phyloP scores from a whole-genome alignment of 2,888 invertebrate species.

The Aphodius sticticus region DNA sequence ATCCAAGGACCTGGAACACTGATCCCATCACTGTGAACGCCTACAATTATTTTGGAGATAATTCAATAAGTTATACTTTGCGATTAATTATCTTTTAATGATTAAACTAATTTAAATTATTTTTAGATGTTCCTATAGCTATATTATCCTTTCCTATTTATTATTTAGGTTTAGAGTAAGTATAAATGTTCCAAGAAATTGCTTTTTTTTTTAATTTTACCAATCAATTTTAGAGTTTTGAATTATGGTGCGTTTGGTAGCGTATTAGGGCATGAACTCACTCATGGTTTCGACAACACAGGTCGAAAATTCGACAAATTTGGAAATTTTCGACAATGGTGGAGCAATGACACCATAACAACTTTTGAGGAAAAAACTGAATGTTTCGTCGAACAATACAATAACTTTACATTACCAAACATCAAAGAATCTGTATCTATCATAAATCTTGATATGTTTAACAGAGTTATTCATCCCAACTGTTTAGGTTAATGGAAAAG shows the following conservation, averaged over 20 bases:
- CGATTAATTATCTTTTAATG: not conserved
- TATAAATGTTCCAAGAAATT: constrained; percentile 46
- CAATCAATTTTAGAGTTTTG: constrained; percentile 68
- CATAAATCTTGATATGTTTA: not conserved
- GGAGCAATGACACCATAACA: constrained; percentile 79
- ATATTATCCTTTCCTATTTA: constrained; percentile 87
- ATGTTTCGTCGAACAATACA: constrained; percentile 89
- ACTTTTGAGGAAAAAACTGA: constrained; percentile 79
- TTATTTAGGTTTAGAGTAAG: constrained; percentile 85
- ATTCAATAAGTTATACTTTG: constrained; percentile 76
- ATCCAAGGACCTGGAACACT: constrained; percentile 74
- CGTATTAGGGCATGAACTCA: constrained; percentile 78
- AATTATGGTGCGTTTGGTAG: constrained; percentile 85
- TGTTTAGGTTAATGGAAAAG: constrained; percentile 73
- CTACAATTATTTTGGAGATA: constrained; percentile 80
- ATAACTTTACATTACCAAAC: constrained; percentile 70
- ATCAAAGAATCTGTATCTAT: constrained; percentile 68
- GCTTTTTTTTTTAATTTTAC: constrained; percentile 24
- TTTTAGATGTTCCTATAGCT: constrained; percentile 79
- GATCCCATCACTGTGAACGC: constrained; percentile 84
- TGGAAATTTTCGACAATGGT: constrained; percentile 91
- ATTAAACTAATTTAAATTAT: constrained; percentile 29
- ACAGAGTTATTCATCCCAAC: not conserved
- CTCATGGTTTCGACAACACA: constrained; percentile 68
- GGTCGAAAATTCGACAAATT: constrained; percentile 85